These are phyloP conservation scores for Pseudococcus jackbeardsleyi DNA, from an alignment of 2,888 invertebrate species.

Conservation along the genomic window DNA sequence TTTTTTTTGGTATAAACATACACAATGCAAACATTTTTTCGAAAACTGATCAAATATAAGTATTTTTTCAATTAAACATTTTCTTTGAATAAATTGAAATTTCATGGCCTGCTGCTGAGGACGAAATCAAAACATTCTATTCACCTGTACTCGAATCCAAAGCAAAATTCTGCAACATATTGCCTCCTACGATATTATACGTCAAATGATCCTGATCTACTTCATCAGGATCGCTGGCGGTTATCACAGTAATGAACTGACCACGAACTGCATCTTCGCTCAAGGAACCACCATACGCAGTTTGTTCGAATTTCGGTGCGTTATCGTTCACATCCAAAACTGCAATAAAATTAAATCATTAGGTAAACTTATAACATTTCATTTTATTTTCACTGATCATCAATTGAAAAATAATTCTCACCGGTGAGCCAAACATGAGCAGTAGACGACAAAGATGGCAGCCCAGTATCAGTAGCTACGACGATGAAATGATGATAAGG, in stretches of 20 bases:
- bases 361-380: background rate
- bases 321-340: conserved; percentile 94
- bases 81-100: no score
- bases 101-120: no score
- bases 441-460: conserved; percentile 84
- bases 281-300: conserved; percentile 82
- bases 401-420: conserved; percentile 68
- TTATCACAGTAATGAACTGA: conserved; percentile 88
- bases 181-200: conserved; percentile 87
- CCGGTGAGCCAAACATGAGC: conserved; percentile 87
- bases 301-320: conserved; percentile 86
- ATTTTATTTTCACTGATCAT: background rate
- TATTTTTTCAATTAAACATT: no score
- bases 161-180: conserved; percentile 81
- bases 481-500: conserved; percentile 83
- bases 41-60: no score
- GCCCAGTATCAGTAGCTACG: conserved; percentile 85
- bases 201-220: conserved; percentile 81
- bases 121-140: background rate
- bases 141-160: conserved; percentile 75
- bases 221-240: conserved; percentile 89
- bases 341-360: conserved; percentile 68
- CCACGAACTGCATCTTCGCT: conserved; percentile 87
- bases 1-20: no score
- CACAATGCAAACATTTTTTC: no score